A percentile compares a stretch with the other conserved stretches of the same genome.
Conservation (phyloP, 2,888 invertebrate species). For the Oasisia sp. region DNA sequence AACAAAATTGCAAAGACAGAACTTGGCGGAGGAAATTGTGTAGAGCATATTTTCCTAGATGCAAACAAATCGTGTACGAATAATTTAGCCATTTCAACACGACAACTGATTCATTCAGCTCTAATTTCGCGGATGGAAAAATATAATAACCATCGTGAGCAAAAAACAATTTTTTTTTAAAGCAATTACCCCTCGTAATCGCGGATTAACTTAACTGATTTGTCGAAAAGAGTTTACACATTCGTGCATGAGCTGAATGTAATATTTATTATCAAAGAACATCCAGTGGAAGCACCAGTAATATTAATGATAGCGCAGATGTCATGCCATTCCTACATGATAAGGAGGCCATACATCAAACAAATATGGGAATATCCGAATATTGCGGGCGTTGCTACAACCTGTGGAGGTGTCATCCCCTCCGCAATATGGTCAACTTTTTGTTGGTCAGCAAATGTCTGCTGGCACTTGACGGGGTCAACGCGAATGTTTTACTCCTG, state of each 20-base stretch:
- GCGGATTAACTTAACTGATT: not conserved
- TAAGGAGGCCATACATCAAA: not conserved
- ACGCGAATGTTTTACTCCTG: not conserved
- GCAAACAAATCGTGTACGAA: too few species aligned
- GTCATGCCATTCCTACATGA: too few species aligned
- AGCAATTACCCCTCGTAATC: too few species aligned
- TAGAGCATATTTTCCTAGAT: too few species aligned
- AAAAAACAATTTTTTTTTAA: too few species aligned
- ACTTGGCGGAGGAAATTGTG: too few species aligned
- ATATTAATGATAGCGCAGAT: not conserved
- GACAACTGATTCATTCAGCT: too few species aligned
- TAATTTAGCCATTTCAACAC: too few species aligned
- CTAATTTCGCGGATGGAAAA: too few species aligned
- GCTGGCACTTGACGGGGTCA: not conserved
- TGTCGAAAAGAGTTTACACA: not conserved
- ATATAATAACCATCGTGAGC: too few species aligned
- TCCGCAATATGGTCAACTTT: not conserved
- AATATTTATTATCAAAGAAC: not conserved
- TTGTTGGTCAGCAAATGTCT: not conserved
- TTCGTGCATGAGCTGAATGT: not conserved
- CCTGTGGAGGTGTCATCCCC: not conserved
- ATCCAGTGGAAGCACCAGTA: not conserved
- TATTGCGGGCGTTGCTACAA: not conserved
- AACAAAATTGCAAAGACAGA: too few species aligned
- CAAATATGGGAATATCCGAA: not conserved